Base-by-base conservation (phyloP, 2,113 vertebrate genomes). In the Hirundichthys speculiger region DNA sequence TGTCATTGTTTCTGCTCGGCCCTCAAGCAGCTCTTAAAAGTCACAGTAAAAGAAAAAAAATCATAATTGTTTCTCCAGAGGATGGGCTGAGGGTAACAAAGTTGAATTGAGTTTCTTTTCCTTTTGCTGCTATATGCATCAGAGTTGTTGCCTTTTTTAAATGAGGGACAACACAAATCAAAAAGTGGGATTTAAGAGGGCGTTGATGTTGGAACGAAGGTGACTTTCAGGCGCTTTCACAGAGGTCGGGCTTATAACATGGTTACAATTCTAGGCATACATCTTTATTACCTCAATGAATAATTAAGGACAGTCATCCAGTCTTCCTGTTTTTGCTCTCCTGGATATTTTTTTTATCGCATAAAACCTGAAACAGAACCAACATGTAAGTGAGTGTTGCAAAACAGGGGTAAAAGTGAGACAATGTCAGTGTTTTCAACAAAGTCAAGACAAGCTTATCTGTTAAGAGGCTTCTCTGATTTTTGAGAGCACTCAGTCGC, bases 21-120 rank as follows among this genome's bases (percentile, higher is more conserved):
- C 80, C 75, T 75, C 69, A 1, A 79, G 76, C 80, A 79, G 57
- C 75, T 85, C 65, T 80, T 85, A 77, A 82, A 85, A 85, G 75
- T 83, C 78, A 68, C 52, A 54, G 66, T 70, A 79, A 82, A 85
- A 57, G n/a, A 80, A 80, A 62, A 47, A 34, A 45, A 45, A 45
- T 12, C 43, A 71, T 83, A 84, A 87, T 87, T 84, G 75, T 82
- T 86, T 77, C 74, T 84, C 60, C 38, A 41, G 80, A 85, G 79
- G 60, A 77, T 64, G 61, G 34, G 73, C 51, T 54, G 18, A 70
- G 52, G 30, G 49, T 48, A 53, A 49, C 65, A 43, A 18, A 27
- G 1, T 56, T 67, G 49, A 49, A 50, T 60, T 72, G 8, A 50
- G n/a, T 52, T 64, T 58, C 12, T 62, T 39, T 30, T 52, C 47